Base-by-base conservation (phyloP, 2,113 vertebrate genomes). In the Cyphomyrus discorhynchus region DNA sequence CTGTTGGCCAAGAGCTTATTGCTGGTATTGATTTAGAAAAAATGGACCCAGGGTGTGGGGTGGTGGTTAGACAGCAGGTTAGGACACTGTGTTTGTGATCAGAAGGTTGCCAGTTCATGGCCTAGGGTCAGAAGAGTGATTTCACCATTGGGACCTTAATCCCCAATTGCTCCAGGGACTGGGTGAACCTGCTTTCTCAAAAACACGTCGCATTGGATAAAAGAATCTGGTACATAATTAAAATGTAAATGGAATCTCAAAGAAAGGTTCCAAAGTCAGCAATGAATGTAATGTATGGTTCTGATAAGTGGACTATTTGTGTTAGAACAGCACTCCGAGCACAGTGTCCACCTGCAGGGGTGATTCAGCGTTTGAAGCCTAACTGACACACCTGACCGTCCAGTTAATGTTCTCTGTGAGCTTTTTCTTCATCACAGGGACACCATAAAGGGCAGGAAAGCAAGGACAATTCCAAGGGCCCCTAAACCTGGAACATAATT, bases 21-120 rank as follows among this genome's bases (percentile, higher is more conserved):
- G 91, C 89, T 91, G 50, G 21, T 85, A 47, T 85, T 49, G n/a
- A 47, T 85, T 85, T 85, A 85, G 9, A 85, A 50, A 13, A 27
- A 46, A 19, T 45, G 42, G 24, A 7, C 19, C 15, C 27, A 50
- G 46, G 46, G 46, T 50, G n/a, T 31, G n/a, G 62, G 62, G n/a
- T 31, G 8, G n/a, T 31, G 62, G 62, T 70, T 27, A 3, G n/a
- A 3, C 62, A 31, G 27, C 27, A 70, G 62, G 10, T 31, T 70
- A 31, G 27, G n/a, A 31, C 8, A 70, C 27, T 31, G 62, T 31
- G n/a, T 4, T 10, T 31, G 62, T 31, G n/a, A 70, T 4, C 62
- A 70, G 62, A 70, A 70, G 62, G n/a, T 66, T 66, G n/a, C 8
- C 3, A 31, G 62, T 70, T 70, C 62, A 31, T 31, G n/a, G 5